These are phyloP conservation scores for Scylla paramamosain DNA, from an alignment of 1,140 invertebrate genomes.

Conservation along the genomic window DNA sequence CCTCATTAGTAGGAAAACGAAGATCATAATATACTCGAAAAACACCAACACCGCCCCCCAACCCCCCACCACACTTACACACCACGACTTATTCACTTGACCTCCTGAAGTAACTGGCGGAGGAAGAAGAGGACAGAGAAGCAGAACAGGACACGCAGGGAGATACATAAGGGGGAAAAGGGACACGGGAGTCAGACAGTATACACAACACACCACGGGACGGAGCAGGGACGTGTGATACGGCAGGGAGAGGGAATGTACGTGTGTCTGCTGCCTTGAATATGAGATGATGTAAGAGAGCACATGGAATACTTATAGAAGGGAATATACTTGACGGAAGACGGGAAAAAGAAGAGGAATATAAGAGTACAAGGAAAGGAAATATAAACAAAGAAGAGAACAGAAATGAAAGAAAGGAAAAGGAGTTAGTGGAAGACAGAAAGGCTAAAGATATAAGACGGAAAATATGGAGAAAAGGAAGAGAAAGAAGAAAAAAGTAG, in stretches of 20 bases:
- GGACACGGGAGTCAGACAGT: not conserved
- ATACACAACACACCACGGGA: not conserved
- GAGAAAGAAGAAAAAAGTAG: not conserved
- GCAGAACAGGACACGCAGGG: not conserved
- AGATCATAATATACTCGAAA: not conserved
- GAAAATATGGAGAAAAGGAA: not conserved
- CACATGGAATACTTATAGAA: too few species aligned
- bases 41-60: not conserved
- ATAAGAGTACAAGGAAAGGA: too few species aligned
- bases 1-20: not conserved
- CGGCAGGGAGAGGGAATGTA: not conserved
- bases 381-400: too few species aligned
- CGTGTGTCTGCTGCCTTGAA: too few species aligned
- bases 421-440: not conserved
- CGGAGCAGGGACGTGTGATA: not conserved
- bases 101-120: not conserved
- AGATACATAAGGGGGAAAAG: not conserved
- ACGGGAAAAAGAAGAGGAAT: too few species aligned
- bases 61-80: not conserved
- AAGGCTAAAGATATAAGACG: not conserved
- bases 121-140: not conserved
- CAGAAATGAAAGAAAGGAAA: not conserved
- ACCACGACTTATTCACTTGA: not conserved
- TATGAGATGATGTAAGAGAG: too few species aligned
- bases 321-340: too few species aligned